A percentile compares a stretch with the other conserved stretches of the same genome.
Evolutionary conservation across 2,888 invertebrate species (phyloP).

Genomic region (Gisinianus flammeolus): DNA sequence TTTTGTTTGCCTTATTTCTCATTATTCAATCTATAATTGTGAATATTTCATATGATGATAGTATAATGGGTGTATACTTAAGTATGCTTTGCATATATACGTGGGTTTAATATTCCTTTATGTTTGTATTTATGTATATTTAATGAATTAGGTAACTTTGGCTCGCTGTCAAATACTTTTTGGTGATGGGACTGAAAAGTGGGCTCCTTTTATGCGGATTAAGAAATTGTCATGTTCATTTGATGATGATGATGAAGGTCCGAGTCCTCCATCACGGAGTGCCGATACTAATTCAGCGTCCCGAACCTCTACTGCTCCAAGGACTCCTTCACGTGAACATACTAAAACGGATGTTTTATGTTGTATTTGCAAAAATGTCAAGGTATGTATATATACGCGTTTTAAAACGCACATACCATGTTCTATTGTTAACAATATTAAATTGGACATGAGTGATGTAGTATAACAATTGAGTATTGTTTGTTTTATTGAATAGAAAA

Average conservation of each 20-base stretch:
- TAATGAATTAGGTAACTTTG: conserved; percentile 46
- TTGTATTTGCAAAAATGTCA: conserved; percentile 9
- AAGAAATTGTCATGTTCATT: conserved; percentile 48
- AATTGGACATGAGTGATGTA: background rate
- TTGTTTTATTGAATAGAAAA: conserved; percentile 19
- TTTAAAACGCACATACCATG: background rate
- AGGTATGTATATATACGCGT: conserved; percentile 3
- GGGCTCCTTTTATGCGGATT: conserved; percentile 50
- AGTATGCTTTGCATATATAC: background rate
- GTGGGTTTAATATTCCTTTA: background rate
- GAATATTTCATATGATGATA: background rate
- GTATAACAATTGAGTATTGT: background rate
- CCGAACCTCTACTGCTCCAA: background rate
- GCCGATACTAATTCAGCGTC: background rate
- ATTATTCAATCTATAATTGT: background rate
- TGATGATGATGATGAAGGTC: background rate
- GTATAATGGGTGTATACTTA: background rate
- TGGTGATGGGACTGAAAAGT: conserved; percentile 54
- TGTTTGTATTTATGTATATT: too few species aligned
- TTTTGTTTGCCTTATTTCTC: background rate
- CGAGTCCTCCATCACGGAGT: background rate
- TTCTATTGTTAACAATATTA: background rate
- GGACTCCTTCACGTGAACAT: background rate
- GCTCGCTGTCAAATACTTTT: conserved; percentile 52
- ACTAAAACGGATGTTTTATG: conserved; percentile 23